Evolutionary conservation across 1,140 invertebrate genomes (phyloP).

Genomic region (Chionoecetes opilio): DNA sequence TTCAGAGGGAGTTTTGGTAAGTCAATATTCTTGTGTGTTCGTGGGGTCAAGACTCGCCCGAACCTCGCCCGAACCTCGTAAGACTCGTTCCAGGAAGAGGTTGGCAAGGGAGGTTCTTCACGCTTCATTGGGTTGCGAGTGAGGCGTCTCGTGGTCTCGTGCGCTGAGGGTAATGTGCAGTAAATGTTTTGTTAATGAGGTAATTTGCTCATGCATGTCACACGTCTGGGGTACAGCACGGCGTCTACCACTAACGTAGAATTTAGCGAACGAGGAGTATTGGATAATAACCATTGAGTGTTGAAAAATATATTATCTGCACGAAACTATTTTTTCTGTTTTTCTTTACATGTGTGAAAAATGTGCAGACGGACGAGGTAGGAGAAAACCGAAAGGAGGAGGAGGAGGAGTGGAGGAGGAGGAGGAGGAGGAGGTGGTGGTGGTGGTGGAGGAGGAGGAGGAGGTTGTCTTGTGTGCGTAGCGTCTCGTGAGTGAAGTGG

Average conservation of each 20-base stretch:
- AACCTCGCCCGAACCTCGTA: background rate
- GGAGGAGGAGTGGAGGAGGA: no score
- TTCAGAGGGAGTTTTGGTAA: background rate
- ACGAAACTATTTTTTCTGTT: background rate
- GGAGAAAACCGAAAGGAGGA: no score
- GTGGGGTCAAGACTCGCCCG: background rate
- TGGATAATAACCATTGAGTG: background rate
- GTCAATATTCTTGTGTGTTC: background rate
- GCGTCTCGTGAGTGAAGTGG: background rate
- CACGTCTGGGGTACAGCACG: background rate
- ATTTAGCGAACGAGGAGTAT: background rate
- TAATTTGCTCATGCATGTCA: conserved; percentile 29
- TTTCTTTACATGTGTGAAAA: background rate
- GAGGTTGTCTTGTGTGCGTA: background rate
- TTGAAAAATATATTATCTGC: background rate
- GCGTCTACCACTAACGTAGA: background rate
- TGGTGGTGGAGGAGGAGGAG: no score
- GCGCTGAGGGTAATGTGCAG: conserved; percentile 14
- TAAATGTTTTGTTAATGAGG: conserved; percentile 1
- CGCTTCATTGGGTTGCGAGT: conserved; percentile 4
- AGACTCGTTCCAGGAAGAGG: background rate
- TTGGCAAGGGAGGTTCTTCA: background rate
- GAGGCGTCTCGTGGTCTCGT: conserved; percentile 14
- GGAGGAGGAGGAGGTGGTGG: no score
- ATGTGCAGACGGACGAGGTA: background rate